Evolutionary conservation across 2,888 invertebrate genomes (phyloP).

Genomic region (Resseliella maxima): DNA sequence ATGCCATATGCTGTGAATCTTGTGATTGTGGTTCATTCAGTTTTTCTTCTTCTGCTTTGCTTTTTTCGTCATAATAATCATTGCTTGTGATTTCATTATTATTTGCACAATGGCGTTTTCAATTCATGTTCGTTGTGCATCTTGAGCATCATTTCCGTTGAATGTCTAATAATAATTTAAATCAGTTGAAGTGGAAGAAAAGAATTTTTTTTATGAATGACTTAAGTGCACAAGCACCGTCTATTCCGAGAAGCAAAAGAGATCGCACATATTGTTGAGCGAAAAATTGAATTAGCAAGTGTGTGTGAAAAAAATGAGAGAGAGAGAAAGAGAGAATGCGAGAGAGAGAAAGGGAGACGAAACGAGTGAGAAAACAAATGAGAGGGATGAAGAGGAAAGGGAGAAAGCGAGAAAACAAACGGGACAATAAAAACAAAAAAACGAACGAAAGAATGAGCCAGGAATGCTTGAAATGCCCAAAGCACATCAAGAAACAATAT

Average conservation of each 20-base stretch:
- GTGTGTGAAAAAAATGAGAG: background rate
- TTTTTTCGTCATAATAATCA: background rate
- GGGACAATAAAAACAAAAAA: no score
- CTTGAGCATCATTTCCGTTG: background rate
- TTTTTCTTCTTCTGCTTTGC: background rate
- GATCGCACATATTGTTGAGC: no score
- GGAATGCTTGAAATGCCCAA: conserved; percentile 16
- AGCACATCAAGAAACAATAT: conserved; percentile 24
- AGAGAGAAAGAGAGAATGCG: background rate
- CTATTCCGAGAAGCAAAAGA: background rate
- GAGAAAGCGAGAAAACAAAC: background rate
- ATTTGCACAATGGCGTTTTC: conserved; percentile 21
- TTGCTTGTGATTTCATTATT: background rate
- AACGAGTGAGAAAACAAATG: no score
- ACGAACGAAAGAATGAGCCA: no score
- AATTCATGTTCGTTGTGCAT: conserved; percentile 39
- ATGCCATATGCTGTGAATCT: background rate
- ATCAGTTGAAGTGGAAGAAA: conserved; percentile 38
- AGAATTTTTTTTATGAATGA: conserved; percentile 45
- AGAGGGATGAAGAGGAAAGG: background rate
- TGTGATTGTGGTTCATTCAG: conserved; percentile 10
- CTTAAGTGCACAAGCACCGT: background rate
- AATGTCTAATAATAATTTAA: conserved; percentile 8
- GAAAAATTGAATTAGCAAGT: no score
- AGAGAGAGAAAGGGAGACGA: background rate